Conservation (phyloP, 2,113 vertebrate genomes). For the Corvus cornix region DNA sequence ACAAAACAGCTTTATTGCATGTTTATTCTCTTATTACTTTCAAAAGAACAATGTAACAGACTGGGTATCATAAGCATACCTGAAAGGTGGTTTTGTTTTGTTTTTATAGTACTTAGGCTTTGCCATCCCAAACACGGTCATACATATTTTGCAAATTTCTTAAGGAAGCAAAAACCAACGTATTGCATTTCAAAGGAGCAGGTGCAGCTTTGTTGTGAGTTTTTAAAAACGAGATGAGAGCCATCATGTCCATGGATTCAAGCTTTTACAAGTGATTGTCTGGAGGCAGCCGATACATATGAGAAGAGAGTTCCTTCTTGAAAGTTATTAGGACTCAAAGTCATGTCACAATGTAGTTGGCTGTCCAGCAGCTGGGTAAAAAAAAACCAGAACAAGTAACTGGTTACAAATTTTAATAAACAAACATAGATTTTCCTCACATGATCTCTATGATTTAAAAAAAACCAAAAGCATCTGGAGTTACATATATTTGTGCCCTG, state of each 20-base stretch:
- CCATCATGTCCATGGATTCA: conserved; percentile 44
- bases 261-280: conserved; percentile 70
- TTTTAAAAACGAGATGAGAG: conserved; percentile 65
- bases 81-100: not conserved
- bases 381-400: not conserved
- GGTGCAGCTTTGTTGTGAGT: conserved; percentile 42
- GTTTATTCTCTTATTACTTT: conserved; percentile 65
- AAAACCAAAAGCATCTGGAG: not conserved
- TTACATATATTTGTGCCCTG: not conserved
- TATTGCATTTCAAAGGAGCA: conserved; percentile 61
- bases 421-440: not conserved
- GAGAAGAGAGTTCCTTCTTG: conserved; percentile 49
- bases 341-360: conserved; percentile 92
- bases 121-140: conserved; percentile 20
- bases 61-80: conserved; percentile 48
- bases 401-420: not conserved
- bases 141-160: conserved; percentile 50
- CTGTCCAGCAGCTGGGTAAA: conserved; percentile 87
- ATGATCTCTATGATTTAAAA: not conserved
- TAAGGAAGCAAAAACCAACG: conserved; percentile 43
- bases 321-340: conserved; percentile 14
- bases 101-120: conserved; percentile 1
- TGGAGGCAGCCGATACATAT: conserved; percentile 47
- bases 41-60: conserved; percentile 49
- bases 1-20: conserved; percentile 63